A percentile compares a stretch with the other conserved stretches of the same genome.
These are phyloP conservation scores for Calliphora vicina DNA, from an alignment of 1,140 invertebrate genomes.

Conservation along the genomic window DNA sequence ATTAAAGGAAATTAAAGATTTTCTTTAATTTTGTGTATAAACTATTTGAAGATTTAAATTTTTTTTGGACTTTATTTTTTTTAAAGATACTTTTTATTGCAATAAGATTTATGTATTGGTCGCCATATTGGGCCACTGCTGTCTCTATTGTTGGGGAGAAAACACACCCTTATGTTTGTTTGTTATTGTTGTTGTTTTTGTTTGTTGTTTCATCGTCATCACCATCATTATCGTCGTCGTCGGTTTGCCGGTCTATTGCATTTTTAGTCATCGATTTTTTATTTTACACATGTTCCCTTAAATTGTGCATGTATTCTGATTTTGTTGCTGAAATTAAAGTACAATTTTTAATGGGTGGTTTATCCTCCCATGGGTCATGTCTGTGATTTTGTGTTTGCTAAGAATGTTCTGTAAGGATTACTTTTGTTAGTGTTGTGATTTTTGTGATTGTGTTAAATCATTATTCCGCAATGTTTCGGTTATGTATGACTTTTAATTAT, in stretches of 20 bases:
- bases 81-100: background rate
- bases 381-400: no score
- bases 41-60: background rate
- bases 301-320: background rate
- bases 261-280: constrained; percentile 1
- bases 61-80: background rate
- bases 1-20: background rate
- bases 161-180: constrained; percentile 1
- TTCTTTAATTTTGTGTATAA: background rate
- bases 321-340: background rate
- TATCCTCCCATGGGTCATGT: no score
- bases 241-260: background rate
- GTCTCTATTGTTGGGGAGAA: background rate
- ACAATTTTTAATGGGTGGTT: no score
- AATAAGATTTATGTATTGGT: constrained; percentile 28
- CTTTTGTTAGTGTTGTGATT: no score
- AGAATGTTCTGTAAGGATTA: no score
- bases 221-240: no score
- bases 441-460: no score
- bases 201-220: no score
- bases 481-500: no score
- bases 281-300: background rate
- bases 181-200: background rate
- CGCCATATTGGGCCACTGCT: constrained; percentile 17
- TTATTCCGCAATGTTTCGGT: no score